Evolutionary conservation across 2,888 invertebrate species (phyloP).

Genomic region (Chrysodeixis includens): DNA sequence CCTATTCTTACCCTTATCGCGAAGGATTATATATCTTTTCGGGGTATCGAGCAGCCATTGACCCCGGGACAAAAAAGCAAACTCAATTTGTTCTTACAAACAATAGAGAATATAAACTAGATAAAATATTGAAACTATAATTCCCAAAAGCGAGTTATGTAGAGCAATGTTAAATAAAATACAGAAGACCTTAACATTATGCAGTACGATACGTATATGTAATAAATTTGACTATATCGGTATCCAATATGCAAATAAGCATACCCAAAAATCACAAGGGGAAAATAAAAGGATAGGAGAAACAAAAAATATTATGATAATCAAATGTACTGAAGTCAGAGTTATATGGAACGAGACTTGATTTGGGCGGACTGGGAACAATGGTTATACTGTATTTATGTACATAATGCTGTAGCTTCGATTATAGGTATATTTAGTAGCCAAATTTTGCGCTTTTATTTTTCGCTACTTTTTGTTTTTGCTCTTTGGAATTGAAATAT

Average conservation of each 20-base stretch:
- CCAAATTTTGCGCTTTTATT: not conserved
- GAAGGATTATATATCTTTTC: slow-evolving; percentile 47
- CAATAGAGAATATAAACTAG: slow-evolving; percentile 41
- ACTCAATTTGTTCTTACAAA: slow-evolving; percentile 45
- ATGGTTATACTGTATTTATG: slow-evolving; percentile 4
- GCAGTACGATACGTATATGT: slow-evolving; percentile 73
- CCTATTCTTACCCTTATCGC: slow-evolving; percentile 50
- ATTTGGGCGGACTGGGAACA: slow-evolving; percentile 50
- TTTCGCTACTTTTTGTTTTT: no score
- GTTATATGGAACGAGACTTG: slow-evolving; percentile 70
- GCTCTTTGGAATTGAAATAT: no score
- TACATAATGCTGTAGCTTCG: not conserved
- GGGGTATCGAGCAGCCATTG: slow-evolving; percentile 41
- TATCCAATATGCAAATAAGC: slow-evolving; percentile 85
- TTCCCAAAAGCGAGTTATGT: slow-evolving; percentile 57
- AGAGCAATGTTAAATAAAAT: slow-evolving; percentile 64
- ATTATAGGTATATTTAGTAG: slow-evolving; percentile 3
- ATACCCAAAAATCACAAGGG: slow-evolving; percentile 82
- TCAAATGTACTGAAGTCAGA: slow-evolving; percentile 78
- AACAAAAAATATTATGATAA: slow-evolving; percentile 83
- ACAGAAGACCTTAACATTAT: slow-evolving; percentile 72
- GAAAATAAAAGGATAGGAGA: slow-evolving; percentile 78
- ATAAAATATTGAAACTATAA: slow-evolving; percentile 61
- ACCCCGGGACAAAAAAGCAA: slow-evolving; percentile 43
- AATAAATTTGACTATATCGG: slow-evolving; percentile 84